Evolutionary conservation across 2,888 invertebrate genomes (phyloP), one percentile per base, ranked within the genome.

Genomic region (Buathra laborator): DNA sequence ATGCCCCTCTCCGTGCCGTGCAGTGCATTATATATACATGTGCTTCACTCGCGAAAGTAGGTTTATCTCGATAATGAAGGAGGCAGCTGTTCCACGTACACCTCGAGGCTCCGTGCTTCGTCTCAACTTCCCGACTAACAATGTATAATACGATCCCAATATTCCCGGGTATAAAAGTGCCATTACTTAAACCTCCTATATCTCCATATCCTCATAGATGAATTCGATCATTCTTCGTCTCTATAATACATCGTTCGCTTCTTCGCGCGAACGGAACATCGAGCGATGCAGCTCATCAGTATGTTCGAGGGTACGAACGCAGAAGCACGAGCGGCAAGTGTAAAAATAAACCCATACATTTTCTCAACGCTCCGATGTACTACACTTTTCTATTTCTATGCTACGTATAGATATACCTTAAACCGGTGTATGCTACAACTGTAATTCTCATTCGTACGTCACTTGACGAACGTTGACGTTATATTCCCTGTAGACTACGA

Each of bases 51-150:
- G 74, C 67, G 80, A 85, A 85, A 85, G 80, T 85, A 85, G 79
- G 85, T 83, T 85, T 82, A 85, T 85, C 85, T 85, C 82, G 85
- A 85, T 85, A 85, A 85, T 83, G 80, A 85, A 85, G 85, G 80
- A 85, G 80, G 76, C 85, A 82, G 79, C 81, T 85, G 85, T 75
- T 78, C 74, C 81, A 32, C 48, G 71, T 46, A 67, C 66, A 74
- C 32, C 64, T 64, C 66, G 48, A 59, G 71, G 14, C 59, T 56
- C 19, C 43, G 48, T 68, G 44, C 44, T 29, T 7, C 37, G 56
- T 29, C 48, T 71, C 66, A 51, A 66, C 74, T 79, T 81, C 79
- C 10, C 37, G 37, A 78, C 74, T 66, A 75, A 29, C 71, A 32
- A 43, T 51, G 59, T 46, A 56, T 62, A 59, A 72, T 72, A 16